Evolutionary conservation across 2,797 vertebrate species (phyloP).

Genomic region (Hyperoplus immaculatus): DNA sequence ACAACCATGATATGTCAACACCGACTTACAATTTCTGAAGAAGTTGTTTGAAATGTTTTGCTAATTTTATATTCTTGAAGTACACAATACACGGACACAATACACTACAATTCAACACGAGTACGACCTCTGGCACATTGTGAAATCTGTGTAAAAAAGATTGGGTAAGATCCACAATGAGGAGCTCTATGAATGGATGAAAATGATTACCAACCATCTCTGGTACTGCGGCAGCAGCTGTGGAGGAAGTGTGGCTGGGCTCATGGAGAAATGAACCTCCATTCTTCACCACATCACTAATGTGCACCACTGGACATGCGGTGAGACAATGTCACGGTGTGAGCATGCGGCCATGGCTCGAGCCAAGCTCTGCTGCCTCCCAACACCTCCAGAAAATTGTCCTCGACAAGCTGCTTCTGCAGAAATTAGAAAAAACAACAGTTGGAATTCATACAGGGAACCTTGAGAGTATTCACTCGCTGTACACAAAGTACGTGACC

Average conservation of each 20-base stretch:
- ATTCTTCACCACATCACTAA: neutral
- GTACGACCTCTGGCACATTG: conserved; percentile 1
- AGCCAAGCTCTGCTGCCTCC: neutral
- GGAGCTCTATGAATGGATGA: neutral
- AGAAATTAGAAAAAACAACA: neutral
- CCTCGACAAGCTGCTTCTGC: neutral
- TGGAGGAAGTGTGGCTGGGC: neutral
- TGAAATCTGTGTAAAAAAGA: neutral
- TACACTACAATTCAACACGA: neutral
- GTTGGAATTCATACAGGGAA: neutral
- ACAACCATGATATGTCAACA: no score
- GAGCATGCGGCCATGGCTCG: neutral
- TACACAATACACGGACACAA: neutral
- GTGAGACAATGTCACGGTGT: neutral
- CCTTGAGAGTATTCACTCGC: neutral
- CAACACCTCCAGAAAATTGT: neutral
- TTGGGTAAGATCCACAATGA: neutral
- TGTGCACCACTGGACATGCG: neutral
- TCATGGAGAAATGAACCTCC: neutral
- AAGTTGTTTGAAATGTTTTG: no score
- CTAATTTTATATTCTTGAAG: no score
- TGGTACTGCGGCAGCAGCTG: neutral
- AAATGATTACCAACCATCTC: neutral
- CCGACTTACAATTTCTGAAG: no score
- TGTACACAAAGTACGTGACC: neutral